Evolutionary conservation across 1,140 invertebrate species (phyloP), one percentile per base, ranked within the genome.

Genomic region (Holcopasites calliopsidis): DNA sequence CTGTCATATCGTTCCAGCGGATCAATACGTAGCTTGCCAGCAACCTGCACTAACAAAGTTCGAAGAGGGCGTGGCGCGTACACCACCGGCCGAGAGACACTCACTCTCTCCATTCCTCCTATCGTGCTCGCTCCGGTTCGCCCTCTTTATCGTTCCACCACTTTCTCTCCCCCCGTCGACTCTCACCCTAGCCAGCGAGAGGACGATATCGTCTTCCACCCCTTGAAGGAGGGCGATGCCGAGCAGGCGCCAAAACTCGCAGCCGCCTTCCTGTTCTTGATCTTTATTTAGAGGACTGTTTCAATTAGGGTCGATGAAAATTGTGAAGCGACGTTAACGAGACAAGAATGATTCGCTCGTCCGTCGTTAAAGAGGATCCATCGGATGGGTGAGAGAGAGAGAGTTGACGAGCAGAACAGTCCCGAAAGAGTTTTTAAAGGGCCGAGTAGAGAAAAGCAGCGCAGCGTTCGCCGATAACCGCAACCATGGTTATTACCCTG

Each of bases 11-110:
- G 88, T 90, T 88, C 86, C 76, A 79, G 23, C 77, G 90, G 90
- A 92, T 92, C 91, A 91, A 92, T 92, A 91, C 89, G 88, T 84
- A 87, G 84, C 84, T 88, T 85, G 86, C 88, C 88, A 90, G 89
- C 87, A 90, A 89, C 88, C 88, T 88, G 88, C 86, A 84, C 86
- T 83, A 82, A 87, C 84, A 82, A 85, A 89, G 87, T 88, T 88
- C 87, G 79, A 84, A 86, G 89, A 89, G 90, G 90, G 90, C 91
- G 91, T 91, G 91, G 91, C 87, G 85, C 88, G 87, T 87, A 87
- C 87, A 90, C 71, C 71, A 74, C 88, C 87, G 69, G 69, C 35
- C 40, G 81, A 83, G 89, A 91, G 44, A 47, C 40, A 74, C 64
- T 75, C 64, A 68, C 74, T 61, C 65, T 71, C 70, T 76, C 70